Percentiles rank a stretch among this genome's conserved stretches.
Evolutionary conservation across 2,113 vertebrate species (phyloP).

Genomic region (Saccopteryx bilineata): DNA sequence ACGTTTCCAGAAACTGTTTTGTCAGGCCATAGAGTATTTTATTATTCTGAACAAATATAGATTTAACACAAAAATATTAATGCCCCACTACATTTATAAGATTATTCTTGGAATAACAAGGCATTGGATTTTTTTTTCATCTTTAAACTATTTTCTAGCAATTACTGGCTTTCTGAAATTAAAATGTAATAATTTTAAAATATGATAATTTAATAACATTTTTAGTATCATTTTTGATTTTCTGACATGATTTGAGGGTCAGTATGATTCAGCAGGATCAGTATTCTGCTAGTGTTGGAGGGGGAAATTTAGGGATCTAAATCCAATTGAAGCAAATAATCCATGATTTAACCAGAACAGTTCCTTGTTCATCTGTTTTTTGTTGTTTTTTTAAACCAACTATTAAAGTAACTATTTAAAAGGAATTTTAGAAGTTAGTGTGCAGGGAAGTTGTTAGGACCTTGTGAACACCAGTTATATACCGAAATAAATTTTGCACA

Average conservation of each 20-base stretch:
- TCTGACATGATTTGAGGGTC: background rate
- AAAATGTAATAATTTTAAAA: slow-evolving; percentile 24
- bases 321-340: background rate
- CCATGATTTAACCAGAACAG: background rate
- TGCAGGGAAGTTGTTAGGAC: slow-evolving; percentile 83
- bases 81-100: background rate
- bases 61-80: slow-evolving; percentile 6
- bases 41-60: background rate
- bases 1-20: background rate
- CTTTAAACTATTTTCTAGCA: slow-evolving; percentile 1
- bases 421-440: slow-evolving; percentile 78
- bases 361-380: background rate
- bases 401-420: too few relatives aligned
- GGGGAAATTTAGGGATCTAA: background rate
- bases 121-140: background rate
- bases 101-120: background rate
- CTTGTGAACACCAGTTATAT: slow-evolving; percentile 76
- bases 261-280: background rate
- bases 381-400: too few relatives aligned
- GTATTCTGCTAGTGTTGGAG: background rate
- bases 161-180: background rate
- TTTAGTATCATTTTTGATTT: background rate
- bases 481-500: slow-evolving; percentile 84
- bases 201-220: background rate
- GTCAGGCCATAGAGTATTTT: background rate